Percentiles rank a stretch among this genome's conserved stretches.
Conservation (phyloP, 2,113 vertebrate species). For the Melospiza georgiana region DNA sequence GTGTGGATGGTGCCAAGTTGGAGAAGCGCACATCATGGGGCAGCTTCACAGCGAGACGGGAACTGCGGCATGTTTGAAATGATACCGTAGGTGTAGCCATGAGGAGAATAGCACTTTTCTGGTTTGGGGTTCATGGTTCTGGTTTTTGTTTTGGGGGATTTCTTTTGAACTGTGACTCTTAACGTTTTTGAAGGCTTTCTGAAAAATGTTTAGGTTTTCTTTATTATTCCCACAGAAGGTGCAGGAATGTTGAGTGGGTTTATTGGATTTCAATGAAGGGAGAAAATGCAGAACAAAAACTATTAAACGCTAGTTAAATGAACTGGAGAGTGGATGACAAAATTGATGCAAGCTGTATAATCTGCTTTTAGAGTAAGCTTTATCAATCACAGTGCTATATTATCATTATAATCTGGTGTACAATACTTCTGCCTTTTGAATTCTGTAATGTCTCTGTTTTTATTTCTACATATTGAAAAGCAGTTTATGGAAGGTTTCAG, state of each 20-base stretch:
- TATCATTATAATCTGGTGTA: conserved; percentile 60
- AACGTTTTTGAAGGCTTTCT: conserved; percentile 40
- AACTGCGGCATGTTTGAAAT: conserved; percentile 12
- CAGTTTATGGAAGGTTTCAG: conserved; percentile 3
- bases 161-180: conserved; percentile 64
- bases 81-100: conserved; percentile 33
- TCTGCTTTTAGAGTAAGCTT: conserved; percentile 61
- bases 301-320: not conserved
- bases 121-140: not conserved
- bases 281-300: conserved; percentile 13
- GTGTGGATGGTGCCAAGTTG: conserved; percentile 19
- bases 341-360: conserved; percentile 63
- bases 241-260: conserved; percentile 40
- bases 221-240: conserved; percentile 33
- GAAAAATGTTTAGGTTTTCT: conserved; percentile 38
- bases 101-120: conserved; percentile 68
- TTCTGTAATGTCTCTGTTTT: conserved; percentile 54
- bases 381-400: conserved; percentile 55
- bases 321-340: conserved; percentile 22
- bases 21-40: conserved; percentile 26
- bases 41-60: conserved; percentile 53
- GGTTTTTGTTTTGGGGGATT: not conserved
- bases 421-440: conserved; percentile 64
- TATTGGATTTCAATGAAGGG: conserved; percentile 54
- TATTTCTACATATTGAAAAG: conserved; percentile 38